These are phyloP conservation scores for Hesperia comma DNA, from an alignment of 2,888 invertebrate genomes.

Conservation along the genomic window DNA sequence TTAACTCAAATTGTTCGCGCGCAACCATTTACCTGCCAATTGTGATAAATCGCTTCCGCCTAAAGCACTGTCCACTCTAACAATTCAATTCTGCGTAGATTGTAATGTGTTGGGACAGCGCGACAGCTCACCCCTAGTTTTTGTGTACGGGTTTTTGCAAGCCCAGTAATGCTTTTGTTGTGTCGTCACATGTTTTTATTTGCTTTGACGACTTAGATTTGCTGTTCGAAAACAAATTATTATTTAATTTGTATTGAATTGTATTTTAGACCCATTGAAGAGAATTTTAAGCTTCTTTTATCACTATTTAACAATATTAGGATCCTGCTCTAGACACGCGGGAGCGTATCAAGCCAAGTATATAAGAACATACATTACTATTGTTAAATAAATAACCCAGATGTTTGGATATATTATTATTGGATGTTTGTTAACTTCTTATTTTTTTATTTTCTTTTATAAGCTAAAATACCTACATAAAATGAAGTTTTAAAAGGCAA, in stretches of 20 bases:
- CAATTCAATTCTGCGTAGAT: conserved; percentile 71
- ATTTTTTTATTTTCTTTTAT: too few relatives aligned
- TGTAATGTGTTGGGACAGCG: conserved; percentile 27
- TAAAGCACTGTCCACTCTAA: conserved; percentile 57
- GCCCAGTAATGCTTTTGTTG: conserved; percentile 4
- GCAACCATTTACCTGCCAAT: conserved; percentile 80
- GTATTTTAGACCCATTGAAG: too few relatives aligned
- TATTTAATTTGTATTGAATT: conserved; percentile 1
- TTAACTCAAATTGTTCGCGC: conserved; percentile 75
- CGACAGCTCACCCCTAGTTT: conserved; percentile 7
- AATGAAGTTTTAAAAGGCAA: too few relatives aligned
- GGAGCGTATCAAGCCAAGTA: too few relatives aligned
- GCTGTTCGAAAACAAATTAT: background rate
- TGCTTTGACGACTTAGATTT: conserved; percentile 8
- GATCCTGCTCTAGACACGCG: too few relatives aligned
- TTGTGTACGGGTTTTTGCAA: conserved; percentile 22
- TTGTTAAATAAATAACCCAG: too few relatives aligned
- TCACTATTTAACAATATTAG: too few relatives aligned
- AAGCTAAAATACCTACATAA: too few relatives aligned
- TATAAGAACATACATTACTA: too few relatives aligned
- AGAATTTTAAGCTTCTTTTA: background rate
- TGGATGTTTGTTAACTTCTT: too few relatives aligned
- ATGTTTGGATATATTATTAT: too few relatives aligned
- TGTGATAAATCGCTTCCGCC: conserved; percentile 72
- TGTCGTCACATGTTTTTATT: conserved; percentile 2